phyloP scores from a whole-genome alignment of 2,888 invertebrate species.

The Ceraclea dissimilis region DNA sequence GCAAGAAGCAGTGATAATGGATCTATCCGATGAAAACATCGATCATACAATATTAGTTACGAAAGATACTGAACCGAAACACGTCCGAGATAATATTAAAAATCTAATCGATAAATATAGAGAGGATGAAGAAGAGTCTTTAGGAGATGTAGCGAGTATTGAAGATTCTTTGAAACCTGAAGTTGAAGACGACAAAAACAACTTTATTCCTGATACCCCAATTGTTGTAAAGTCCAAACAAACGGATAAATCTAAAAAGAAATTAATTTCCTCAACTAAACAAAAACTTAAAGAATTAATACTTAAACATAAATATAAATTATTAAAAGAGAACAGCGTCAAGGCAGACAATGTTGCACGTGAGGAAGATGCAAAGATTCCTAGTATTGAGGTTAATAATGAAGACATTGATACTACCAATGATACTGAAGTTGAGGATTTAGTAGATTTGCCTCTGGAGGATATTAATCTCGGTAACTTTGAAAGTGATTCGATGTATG shows the following conservation, averaged over 20 bases:
- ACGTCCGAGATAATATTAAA: slow-evolving; percentile 25
- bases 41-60: neutral
- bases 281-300: slow-evolving; percentile 46
- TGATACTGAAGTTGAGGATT: neutral
- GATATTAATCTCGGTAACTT: neutral
- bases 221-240: slow-evolving; percentile 28
- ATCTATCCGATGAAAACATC: neutral
- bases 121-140: slow-evolving; percentile 5
- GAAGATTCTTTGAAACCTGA: neutral
- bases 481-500: neutral
- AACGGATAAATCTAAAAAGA: slow-evolving; percentile 36
- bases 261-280: slow-evolving; percentile 45
- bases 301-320: slow-evolving; percentile 38
- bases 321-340: slow-evolving; percentile 4
- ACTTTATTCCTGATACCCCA: neutral
- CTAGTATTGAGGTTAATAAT: neutral
- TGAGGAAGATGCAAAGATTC: neutral
- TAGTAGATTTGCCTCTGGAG: neutral
- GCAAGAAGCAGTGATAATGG: neutral
- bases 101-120: slow-evolving; percentile 23
- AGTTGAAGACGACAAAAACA: slow-evolving; percentile 18
- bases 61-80: slow-evolving; percentile 19
- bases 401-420: neutral
- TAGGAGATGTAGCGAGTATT: neutral
- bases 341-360: slow-evolving; percentile 3